Evolutionary conservation across 2,797 vertebrate genomes (phyloP).

Genomic region (Anguilla obscura): DNA sequence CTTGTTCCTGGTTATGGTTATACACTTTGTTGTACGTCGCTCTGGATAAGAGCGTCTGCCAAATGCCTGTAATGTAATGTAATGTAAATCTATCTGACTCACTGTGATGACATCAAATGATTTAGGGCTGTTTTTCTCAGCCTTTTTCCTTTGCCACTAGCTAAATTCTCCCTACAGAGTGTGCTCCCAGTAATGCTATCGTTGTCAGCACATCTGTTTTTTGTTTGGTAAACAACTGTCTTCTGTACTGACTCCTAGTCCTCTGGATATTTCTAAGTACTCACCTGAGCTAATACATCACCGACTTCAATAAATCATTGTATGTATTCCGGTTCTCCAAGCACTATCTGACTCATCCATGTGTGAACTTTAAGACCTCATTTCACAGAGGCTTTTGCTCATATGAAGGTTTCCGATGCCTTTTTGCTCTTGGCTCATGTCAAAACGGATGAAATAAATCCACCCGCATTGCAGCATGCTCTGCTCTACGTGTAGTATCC

Average conservation of each 20-base stretch:
- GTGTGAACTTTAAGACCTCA: background rate
- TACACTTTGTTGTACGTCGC: too few species aligned
- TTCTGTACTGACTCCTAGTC: background rate
- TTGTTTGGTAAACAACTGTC: background rate
- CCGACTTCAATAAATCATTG: background rate
- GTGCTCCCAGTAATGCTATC: background rate
- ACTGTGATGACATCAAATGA: background rate
- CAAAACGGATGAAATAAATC: background rate
- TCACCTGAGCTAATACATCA: background rate
- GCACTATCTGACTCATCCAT: background rate
- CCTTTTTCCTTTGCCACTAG: background rate
- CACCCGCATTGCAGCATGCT: background rate
- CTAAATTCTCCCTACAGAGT: background rate
- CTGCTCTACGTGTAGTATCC: background rate
- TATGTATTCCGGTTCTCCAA: background rate
- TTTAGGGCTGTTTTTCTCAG: background rate
- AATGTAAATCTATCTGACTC: background rate
- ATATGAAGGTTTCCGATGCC: background rate
- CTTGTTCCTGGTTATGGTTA: too few species aligned
- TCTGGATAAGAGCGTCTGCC: too few species aligned
- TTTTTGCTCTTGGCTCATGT: background rate
- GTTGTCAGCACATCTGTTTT: background rate
- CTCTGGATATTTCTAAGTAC: background rate
- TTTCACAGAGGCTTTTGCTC: background rate
- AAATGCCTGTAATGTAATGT: too few species aligned